Conservation (phyloP, 2,888 invertebrate genomes). For the Tinea pellionella region DNA sequence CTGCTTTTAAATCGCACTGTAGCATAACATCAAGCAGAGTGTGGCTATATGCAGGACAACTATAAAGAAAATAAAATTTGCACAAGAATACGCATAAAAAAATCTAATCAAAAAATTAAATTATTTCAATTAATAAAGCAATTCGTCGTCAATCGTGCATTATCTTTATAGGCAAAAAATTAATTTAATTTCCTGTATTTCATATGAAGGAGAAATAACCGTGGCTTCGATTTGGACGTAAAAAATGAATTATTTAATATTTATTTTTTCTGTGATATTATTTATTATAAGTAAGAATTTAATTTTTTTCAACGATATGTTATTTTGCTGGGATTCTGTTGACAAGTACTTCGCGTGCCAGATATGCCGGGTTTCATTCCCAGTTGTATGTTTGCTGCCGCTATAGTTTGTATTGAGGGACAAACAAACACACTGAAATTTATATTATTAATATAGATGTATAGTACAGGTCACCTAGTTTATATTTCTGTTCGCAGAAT, state of each 20-base stretch:
- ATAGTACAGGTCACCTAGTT: too few relatives aligned
- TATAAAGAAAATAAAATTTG: too few relatives aligned
- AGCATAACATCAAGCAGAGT: too few relatives aligned
- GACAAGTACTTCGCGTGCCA: too few relatives aligned
- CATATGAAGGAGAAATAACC: not conserved
- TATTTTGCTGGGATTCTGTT: too few relatives aligned
- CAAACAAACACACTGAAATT: too few relatives aligned
- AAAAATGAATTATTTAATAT: not conserved
- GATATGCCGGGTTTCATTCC: too few relatives aligned
- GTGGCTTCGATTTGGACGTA: not conserved
- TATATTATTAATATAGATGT: too few relatives aligned
- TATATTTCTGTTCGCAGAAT: not conserved
- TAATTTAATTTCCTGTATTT: not conserved
- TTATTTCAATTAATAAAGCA: not conserved
- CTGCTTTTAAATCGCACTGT: too few relatives aligned
- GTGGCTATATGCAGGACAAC: too few relatives aligned
- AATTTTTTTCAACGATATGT: not conserved
- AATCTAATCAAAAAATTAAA: not conserved
- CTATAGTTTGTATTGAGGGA: too few relatives aligned
- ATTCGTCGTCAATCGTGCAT: not conserved
- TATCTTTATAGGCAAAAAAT: not conserved
- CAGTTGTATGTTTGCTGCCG: too few relatives aligned
- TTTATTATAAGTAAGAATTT: not conserved
- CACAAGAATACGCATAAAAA: not conserved
- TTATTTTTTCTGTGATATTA: constrained; percentile 1